Evolutionary conservation across 2,888 invertebrate genomes (phyloP), one percentile per base, ranked within the genome.

Genomic region (Cheilosia grossa): DNA sequence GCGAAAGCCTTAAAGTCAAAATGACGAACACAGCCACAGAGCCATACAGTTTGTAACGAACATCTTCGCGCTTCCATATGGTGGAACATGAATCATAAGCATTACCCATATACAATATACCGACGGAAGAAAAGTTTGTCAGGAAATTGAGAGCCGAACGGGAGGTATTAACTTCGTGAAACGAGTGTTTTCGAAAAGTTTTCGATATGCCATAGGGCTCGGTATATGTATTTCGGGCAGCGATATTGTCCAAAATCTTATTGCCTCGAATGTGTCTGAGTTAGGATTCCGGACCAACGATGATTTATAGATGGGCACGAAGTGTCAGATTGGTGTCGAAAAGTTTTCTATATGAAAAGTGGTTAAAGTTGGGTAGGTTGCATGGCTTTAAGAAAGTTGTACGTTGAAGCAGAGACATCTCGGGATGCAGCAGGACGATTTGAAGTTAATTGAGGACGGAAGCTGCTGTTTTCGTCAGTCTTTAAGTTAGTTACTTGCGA

Each of bases 251-350:
- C 10, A n/a, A 9, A 2, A 21, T 47, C 3, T 19, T 63, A 44
- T 44, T 7, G 17, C 7, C 27, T 40, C 27, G 24, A 74, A 37
- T 33, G 33, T 40, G 33, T 30, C 15, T 47, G 47, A 17, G 21
- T 21, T 44, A 33, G 63, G 44, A 7, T 6, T 40, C 19, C 27
- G 15, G 24, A 17, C 24, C 27, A 4, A 15, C 17, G 40, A 19
- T 78, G 82, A 82, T 82, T 77, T 72, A 77, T 82, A 47, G 64
- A 66, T 66, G 70, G 66, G 59, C 58, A 64, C 44, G 53, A 53
- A 61, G 51, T 67, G 70, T 66, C 59, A 74, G 47, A 77, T 82
- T 53, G 77, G 70, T 77, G 70, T 70, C 21, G 21, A 47, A 66
- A 58, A 59, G 40, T 66, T 27, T 70, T 47, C 30, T 53, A 4